Base-by-base conservation (phyloP, 2,113 vertebrate genomes). In the Siniperca knerii region DNA sequence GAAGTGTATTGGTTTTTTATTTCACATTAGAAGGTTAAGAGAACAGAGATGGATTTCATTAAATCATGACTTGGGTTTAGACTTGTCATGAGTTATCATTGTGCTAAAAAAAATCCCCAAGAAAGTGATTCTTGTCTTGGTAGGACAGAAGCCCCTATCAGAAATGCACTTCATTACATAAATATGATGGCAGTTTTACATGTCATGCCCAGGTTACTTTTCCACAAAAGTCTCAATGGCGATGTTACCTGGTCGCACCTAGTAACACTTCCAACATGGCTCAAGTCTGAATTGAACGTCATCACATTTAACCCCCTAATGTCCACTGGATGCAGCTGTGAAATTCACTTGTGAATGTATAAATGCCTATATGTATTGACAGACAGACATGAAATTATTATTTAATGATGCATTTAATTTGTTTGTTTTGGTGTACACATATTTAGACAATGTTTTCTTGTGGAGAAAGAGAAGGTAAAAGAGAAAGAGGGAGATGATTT, bases 11-110 rank as follows among this genome's bases (percentile, higher is more conserved):
- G 55, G 8, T 1, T 35, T 12, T 40, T 61, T 35, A 13, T 64
- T 66, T 76, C n/a, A 57, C n/a, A 12, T 70, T 15, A 55, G 23
- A 61, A 37, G 44, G 46, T 84, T 37, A 52, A 68, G 46, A 46
- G 10, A 55, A 62, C 46, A 68, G 6, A 74, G 18, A 61, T 20
- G 12, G 35, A 61, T 70, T 71, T 62, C 58, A 52, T 65, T 40
- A 65, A 62, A 60, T 5, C n/a, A 21, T 23, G 3, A 65, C 40
- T 55, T 13, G 11, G 18, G n/a, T 46, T 72, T n/a, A 21, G 42
- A 15, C 12, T 18, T 64, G 6, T 65, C 18, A 55, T 29, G 18
- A 2, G 10, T 61, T 61, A 46, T 29, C 42, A 75, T 1, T 48
- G 8, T 20, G 1, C 8, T 8, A 16, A 48, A 13, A 48, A 44